Conservation (phyloP, 2,888 invertebrate genomes). For the Miltochrista miniata region DNA sequence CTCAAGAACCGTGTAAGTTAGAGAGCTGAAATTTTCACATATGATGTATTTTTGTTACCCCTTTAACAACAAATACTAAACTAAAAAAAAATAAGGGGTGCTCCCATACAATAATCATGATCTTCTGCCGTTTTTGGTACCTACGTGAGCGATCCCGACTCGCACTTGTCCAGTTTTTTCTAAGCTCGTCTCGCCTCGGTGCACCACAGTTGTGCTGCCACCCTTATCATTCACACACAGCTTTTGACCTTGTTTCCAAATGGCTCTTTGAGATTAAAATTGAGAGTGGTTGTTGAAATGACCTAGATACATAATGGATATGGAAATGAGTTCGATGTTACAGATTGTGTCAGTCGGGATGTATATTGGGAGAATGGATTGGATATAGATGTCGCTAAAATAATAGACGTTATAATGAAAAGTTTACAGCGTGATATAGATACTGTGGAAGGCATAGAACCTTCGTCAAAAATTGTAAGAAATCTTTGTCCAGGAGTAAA, state of each 20-base stretch:
- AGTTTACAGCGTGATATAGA: no score
- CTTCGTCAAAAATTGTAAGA: no score
- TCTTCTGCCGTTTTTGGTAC: no score
- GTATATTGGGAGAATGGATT: neutral
- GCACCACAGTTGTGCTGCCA: constrained; percentile 9
- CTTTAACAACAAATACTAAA: no score
- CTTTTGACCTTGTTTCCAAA: constrained; percentile 36
- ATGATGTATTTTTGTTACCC: no score
- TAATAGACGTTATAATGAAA: no score
- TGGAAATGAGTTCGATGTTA: constrained; percentile 21
- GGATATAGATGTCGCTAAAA: neutral
- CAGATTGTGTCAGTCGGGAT: neutral
- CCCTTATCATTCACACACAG: constrained; percentile 13
- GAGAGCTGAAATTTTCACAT: no score
- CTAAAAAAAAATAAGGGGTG: no score
- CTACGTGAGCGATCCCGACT: constrained; percentile 16
- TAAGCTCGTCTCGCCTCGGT: constrained; percentile 15
- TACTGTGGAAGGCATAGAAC: no score
- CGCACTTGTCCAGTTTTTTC: constrained; percentile 19
- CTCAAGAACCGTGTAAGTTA: no score
- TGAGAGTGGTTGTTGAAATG: constrained; percentile 18
- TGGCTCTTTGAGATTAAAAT: constrained; percentile 25
- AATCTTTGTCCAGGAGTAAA: no score
- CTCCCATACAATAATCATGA: no score
- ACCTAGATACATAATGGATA: constrained; percentile 37